Evolutionary conservation across 2,888 invertebrate species (phyloP).

Genomic region (Cheilosia soror): DNA sequence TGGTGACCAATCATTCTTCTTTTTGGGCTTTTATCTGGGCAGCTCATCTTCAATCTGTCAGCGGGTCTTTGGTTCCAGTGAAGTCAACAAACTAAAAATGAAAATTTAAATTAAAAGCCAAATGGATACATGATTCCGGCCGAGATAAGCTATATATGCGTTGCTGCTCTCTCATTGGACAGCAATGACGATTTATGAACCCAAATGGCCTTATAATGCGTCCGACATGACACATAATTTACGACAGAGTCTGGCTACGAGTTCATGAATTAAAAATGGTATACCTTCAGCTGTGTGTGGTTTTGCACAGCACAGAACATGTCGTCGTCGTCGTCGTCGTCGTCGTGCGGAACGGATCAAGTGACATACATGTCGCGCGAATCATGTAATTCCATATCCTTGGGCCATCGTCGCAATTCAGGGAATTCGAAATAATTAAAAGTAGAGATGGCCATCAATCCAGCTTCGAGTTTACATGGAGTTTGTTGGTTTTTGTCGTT

Average conservation of each 20-base stretch:
- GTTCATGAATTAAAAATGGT: slow-evolving; percentile 38
- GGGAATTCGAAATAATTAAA: slow-evolving; percentile 59
- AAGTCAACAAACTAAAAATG: slow-evolving; percentile 64
- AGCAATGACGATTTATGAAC: slow-evolving; percentile 71
- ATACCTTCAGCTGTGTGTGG: slow-evolving; percentile 14
- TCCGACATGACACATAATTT: slow-evolving; percentile 66
- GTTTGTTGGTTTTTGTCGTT: slow-evolving; percentile 30
- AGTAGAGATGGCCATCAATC: slow-evolving; percentile 59
- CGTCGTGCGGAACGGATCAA: slow-evolving; percentile 69
- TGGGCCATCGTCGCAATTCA: slow-evolving; percentile 50
- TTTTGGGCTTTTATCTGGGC: slow-evolving; percentile 38
- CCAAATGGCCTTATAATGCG: slow-evolving; percentile 69
- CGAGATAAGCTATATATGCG: slow-evolving; percentile 46
- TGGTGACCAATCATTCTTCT: slow-evolving; percentile 50
- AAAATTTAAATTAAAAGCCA: slow-evolving; percentile 74
- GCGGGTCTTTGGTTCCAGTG: slow-evolving; percentile 18
- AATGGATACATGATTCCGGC: slow-evolving; percentile 66
- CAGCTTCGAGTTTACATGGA: slow-evolving; percentile 32
- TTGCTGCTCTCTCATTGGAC: slow-evolving; percentile 10
- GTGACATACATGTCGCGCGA: slow-evolving; percentile 68
- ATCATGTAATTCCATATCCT: slow-evolving; percentile 68
- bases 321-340: neutral
- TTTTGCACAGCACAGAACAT: slow-evolving; percentile 43
- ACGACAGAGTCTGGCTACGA: slow-evolving; percentile 39
- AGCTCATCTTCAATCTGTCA: slow-evolving; percentile 64